These are phyloP conservation scores for Borostomias antarcticus DNA, from an alignment of 2,797 vertebrate species.

Conservation along the genomic window DNA sequence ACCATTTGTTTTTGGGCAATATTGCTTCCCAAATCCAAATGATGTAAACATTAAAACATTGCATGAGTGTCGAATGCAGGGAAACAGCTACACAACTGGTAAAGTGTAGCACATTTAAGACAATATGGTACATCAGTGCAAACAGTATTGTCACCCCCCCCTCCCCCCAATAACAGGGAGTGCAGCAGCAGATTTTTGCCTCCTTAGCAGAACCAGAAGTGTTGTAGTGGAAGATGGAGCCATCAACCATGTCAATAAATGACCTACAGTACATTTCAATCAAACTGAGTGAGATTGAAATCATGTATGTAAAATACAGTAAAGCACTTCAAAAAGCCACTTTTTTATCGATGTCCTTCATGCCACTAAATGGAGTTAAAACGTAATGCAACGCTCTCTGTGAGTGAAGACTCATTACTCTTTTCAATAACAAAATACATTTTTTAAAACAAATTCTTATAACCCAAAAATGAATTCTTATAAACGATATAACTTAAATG, in stretches of 20 bases:
- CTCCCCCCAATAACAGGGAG: no score
- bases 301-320: neutral
- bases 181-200: neutral
- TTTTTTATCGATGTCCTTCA: neutral
- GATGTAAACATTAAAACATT: slow-evolving; percentile 55
- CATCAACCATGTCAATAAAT: neutral
- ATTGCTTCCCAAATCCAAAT: slow-evolving; percentile 55
- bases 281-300: neutral
- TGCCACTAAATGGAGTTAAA: neutral
- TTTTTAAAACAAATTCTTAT: neutral
- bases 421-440: neutral
- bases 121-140: slow-evolving; percentile 68
- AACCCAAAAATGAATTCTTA: no score
- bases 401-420: neutral
- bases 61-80: slow-evolving; percentile 30
- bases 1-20: slow-evolving; percentile 33
- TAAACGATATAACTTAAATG: neutral
- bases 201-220: neutral
- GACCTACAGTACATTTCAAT: neutral
- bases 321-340: neutral
- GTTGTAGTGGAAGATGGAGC: neutral
- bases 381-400: neutral
- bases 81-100: slow-evolving; percentile 30
- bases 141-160: slow-evolving; percentile 47
- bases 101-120: slow-evolving; percentile 47